Conservation (phyloP, 2,113 vertebrate species). For the Puffinus mauretanicus region DNA sequence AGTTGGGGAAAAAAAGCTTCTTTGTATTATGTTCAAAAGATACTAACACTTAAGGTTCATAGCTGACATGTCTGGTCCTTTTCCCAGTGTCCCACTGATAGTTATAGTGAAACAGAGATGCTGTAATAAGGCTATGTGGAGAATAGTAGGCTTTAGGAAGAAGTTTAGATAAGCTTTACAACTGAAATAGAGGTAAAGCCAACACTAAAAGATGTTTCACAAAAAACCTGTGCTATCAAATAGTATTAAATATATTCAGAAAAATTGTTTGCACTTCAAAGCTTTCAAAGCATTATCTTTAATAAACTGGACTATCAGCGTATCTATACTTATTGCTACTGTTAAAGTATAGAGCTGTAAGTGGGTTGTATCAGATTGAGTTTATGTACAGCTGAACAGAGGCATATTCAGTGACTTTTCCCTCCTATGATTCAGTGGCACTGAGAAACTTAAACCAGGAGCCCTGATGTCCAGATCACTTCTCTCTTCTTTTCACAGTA, state of each 20-base stretch:
- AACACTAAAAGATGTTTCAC: not conserved
- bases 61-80: not conserved
- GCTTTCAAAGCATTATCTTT: not conserved
- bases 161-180: not conserved
- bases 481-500: slow-evolving; percentile 9
- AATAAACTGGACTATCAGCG: not conserved
- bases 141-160: not conserved
- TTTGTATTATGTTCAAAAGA: not conserved
- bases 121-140: not conserved
- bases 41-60: not conserved
- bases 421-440: not conserved
- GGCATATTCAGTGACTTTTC: not conserved
- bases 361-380: not conserved
- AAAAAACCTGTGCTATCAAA: not conserved
- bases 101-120: not conserved
- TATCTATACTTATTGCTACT: not conserved
- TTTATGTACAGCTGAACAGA: not conserved
- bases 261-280: not conserved
- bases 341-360: not conserved
- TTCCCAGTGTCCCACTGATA: not conserved
- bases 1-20: not conserved
- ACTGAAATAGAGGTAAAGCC: not conserved
- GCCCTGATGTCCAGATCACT: not conserved
- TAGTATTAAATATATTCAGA: not conserved
- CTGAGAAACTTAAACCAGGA: not conserved